Evolutionary conservation across 2,113 vertebrate species (phyloP).

Genomic region (Pardalotus punctatus): DNA sequence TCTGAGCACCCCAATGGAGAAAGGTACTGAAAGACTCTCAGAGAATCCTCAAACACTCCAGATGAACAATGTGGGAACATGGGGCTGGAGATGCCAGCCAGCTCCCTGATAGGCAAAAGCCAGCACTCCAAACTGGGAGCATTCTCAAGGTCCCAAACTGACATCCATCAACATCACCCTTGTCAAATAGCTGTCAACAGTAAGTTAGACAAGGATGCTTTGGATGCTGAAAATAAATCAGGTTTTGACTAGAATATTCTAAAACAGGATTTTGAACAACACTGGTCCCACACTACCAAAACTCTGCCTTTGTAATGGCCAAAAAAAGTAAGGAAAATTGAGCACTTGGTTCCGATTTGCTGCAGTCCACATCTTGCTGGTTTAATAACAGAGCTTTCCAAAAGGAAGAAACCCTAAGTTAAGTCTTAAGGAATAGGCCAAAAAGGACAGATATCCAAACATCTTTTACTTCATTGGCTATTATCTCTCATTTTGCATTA

Average conservation of each 20-base stretch:
- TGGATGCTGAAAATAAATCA: slow-evolving; percentile 6
- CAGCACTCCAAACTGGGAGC: not conserved
- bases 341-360: not conserved
- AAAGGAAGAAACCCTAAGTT: not conserved
- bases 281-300: not conserved
- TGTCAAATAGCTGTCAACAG: not conserved
- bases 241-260: not conserved
- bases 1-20: not conserved
- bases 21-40: not conserved
- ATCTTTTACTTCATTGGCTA: not conserved
- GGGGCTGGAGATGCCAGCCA: not conserved
- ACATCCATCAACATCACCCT: not conserved
- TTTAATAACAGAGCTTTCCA: not conserved
- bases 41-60: not conserved
- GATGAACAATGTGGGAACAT: not conserved
- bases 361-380: not conserved
- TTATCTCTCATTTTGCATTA: not conserved
- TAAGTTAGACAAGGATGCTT: not conserved
- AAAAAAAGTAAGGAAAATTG: not conserved
- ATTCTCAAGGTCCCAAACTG: not conserved
- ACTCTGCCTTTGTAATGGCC: not conserved
- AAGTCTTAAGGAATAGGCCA: not conserved
- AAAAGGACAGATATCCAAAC: not conserved
- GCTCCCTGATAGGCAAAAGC: not conserved
- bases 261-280: not conserved